Base-by-base conservation (phyloP, 2,797 vertebrate species). In the Salarias fasciatus region DNA sequence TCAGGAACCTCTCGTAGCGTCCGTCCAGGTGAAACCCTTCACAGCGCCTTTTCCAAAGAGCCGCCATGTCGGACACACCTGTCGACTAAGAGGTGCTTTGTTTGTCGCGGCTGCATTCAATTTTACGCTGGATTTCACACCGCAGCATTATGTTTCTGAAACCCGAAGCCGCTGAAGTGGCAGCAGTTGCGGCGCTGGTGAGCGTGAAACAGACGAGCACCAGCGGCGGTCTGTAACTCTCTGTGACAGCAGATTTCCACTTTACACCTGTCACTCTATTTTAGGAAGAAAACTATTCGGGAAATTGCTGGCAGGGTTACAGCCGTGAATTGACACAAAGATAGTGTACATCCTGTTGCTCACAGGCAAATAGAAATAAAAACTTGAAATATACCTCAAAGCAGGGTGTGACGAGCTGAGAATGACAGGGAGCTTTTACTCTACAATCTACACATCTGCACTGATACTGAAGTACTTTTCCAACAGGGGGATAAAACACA, bases 251-350 rank as follows among this genome's bases (percentile, higher is more conserved):
- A 63, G 55, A 59, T 67, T 50, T 8, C n/a, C 30, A 2, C 38
- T 44, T 4, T 33, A 43, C 60, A 79, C 42, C 67, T 55, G 72
- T 57, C 35, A 9, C 37, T 57, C 66, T 81, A 69, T 74, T 69
- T 76, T 29, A 56, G 69, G 51, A 53, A 10, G 29, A 14, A 30
- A 52, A 38, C 59, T 57, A 63, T 55, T 64, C 62, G 13, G 41
- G 42, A 33, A 67, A 49, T 18, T 49, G 37, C 56, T 41, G 37
- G 56, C 64, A 53, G 9, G 43, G 7, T 52, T 11, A 45, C 48
- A 38, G 10, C 53, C n/a, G 18, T n/a, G 10, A 2, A 44, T 4
- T 8, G 31, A 33, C 31, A 33, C 31, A 33, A 33, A 33, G 31
- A 8, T 8, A 24, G 18, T 24, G 18, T 3, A 24, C 18, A 24